phyloP scores from a whole-genome alignment of 2,888 invertebrate species.

The Agrenia bidenticulata region DNA sequence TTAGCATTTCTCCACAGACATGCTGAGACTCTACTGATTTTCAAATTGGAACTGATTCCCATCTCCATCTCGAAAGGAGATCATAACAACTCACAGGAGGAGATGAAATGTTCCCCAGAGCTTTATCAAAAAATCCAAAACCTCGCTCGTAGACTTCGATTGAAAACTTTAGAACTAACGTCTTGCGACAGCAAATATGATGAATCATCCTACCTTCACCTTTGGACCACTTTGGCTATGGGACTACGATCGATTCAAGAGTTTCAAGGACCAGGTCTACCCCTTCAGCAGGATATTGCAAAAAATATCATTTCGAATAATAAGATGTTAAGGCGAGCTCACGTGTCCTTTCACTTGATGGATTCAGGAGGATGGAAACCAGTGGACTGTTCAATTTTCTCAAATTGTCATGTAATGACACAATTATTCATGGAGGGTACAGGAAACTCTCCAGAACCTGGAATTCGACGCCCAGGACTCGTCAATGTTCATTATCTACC shows the following conservation, averaged over 20 bases:
- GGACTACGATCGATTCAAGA: neutral
- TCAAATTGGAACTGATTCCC: neutral
- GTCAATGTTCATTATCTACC: neutral
- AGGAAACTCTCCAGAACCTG: no score
- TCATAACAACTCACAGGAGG: neutral
- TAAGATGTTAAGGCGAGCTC: neutral
- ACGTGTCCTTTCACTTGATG: neutral
- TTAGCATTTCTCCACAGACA: neutral
- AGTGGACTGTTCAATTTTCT: neutral
- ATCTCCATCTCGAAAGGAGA: neutral
- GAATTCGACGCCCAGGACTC: neutral
- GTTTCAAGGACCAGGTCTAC: neutral
- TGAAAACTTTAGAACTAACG: neutral
- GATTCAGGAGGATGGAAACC: neutral
- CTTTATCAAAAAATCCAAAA: neutral
- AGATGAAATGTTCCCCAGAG: neutral
- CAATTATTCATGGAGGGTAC: neutral
- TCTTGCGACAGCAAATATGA: neutral
- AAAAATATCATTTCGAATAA: neutral
- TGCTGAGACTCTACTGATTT: neutral
- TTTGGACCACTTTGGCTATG: neutral
- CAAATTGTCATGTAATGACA: neutral
- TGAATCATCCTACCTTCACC: neutral
- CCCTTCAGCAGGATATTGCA: neutral
- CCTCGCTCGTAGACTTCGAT: neutral